Conservation (phyloP, 1,140 invertebrate genomes). For the Drosophila nigromelanica region DNA sequence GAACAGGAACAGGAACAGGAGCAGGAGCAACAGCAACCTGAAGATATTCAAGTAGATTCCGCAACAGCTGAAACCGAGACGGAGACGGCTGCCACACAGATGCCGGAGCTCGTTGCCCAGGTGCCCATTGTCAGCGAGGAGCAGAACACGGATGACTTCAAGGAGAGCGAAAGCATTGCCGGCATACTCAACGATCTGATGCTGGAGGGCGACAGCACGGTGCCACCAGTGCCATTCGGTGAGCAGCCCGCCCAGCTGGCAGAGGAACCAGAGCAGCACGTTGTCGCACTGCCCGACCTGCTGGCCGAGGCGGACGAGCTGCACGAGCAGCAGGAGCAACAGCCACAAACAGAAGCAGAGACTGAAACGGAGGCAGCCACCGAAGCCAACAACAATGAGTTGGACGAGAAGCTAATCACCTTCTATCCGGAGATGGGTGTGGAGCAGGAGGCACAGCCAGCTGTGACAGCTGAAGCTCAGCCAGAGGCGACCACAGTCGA, state of each 20-base stretch:
- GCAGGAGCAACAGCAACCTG: not conserved
- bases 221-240: slow-evolving; percentile 67
- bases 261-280: slow-evolving; percentile 10
- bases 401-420: slow-evolving; percentile 49
- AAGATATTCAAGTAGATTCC: not conserved
- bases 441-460: slow-evolving; percentile 16
- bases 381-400: slow-evolving; percentile 12
- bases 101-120: slow-evolving; percentile 46
- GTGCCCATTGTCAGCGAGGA: slow-evolving; percentile 66
- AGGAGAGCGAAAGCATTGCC: slow-evolving; percentile 74
- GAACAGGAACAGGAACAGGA: slow-evolving; percentile 4
- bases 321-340: slow-evolving; percentile 42
- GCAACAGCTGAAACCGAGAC: not conserved
- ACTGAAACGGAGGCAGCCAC: slow-evolving; percentile 2
- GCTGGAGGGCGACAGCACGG: slow-evolving; percentile 70
- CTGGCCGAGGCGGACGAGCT: slow-evolving; percentile 58
- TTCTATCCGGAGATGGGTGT: slow-evolving; percentile 50
- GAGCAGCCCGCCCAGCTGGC: slow-evolving; percentile 46
- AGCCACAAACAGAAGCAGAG: slow-evolving; percentile 1
- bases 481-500: slow-evolving; percentile 17
- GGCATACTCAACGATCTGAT: slow-evolving; percentile 77
- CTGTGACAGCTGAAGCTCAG: slow-evolving; percentile 5
- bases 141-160: slow-evolving; percentile 60
- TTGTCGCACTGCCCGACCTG: slow-evolving; percentile 56
- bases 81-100: slow-evolving; percentile 25